Conservation (phyloP, 2,888 invertebrate genomes). For the Aquatica leii region DNA sequence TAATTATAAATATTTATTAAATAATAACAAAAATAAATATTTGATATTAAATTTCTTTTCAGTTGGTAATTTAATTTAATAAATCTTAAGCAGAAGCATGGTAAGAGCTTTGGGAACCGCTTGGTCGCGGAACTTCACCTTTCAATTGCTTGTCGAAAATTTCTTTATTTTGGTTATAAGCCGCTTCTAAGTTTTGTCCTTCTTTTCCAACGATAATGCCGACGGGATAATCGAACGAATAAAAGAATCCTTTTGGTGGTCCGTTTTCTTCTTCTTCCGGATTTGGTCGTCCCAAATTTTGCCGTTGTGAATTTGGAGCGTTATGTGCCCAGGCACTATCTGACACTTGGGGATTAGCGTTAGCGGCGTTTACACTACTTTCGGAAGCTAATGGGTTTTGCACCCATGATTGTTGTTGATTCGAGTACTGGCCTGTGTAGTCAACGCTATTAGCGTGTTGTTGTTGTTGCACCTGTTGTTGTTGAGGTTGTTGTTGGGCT, state of each 20-base stretch:
- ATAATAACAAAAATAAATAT: slow-evolving; percentile 30
- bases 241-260: slow-evolving; percentile 75
- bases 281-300: slow-evolving; percentile 31
- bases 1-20: slow-evolving; percentile 31
- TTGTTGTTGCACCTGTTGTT: slow-evolving; percentile 6
- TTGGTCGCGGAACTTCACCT: slow-evolving; percentile 40
- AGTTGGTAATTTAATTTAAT: slow-evolving; percentile 2
- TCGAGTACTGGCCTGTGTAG: slow-evolving; percentile 39
- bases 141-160: slow-evolving; percentile 52
- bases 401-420: slow-evolving; percentile 34
- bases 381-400: slow-evolving; percentile 20
- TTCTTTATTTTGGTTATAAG: slow-evolving; percentile 53
- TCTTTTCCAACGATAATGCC: slow-evolving; percentile 59
- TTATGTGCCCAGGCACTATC: slow-evolving; percentile 11
- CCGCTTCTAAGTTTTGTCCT: slow-evolving; percentile 38
- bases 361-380: background rate
- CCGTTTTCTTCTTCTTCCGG: slow-evolving; percentile 59
- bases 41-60: slow-evolving; percentile 3
- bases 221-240: slow-evolving; percentile 75
- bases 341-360: background rate
- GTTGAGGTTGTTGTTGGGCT: slow-evolving; percentile 6
- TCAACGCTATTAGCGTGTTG: slow-evolving; percentile 36
- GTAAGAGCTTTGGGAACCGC: slow-evolving; percentile 28
- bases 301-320: background rate
- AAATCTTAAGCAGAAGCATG: slow-evolving; percentile 20